These are phyloP conservation scores for Hippolais icterina DNA, from an alignment of 2,113 vertebrate genomes.

Conservation along the genomic window DNA sequence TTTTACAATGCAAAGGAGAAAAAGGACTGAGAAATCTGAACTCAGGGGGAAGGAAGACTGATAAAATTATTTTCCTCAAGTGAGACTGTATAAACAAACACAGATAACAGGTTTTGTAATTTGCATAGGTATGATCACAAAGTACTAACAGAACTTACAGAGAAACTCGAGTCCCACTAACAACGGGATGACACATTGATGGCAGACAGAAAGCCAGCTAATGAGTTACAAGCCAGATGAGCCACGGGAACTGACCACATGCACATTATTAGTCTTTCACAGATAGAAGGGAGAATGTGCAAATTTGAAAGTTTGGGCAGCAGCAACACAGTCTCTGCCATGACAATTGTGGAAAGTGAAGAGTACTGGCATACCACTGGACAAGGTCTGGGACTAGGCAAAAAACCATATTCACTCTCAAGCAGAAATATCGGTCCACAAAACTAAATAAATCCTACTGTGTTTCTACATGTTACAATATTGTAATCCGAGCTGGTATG, in stretches of 20 bases:
- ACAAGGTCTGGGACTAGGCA: accelerated
- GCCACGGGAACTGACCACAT: background rate
- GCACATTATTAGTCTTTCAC: background rate
- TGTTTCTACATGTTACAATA: background rate
- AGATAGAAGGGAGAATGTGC: background rate
- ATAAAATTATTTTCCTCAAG: background rate
- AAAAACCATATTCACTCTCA: background rate
- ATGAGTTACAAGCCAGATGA: slow-evolving; percentile 11
- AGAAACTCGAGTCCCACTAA: background rate
- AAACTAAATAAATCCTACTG: background rate
- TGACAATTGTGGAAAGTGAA: background rate
- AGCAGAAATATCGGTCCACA: background rate
- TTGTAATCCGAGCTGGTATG: background rate
- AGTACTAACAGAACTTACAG: background rate
- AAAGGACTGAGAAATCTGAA: background rate
- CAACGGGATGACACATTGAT: background rate
- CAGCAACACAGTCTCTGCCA: background rate
- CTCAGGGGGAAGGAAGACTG: background rate
- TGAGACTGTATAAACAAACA: background rate
- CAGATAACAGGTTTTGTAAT: background rate
- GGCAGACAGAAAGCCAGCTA: background rate
- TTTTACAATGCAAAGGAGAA: background rate
- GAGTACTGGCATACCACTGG: background rate
- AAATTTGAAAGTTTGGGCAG: background rate
- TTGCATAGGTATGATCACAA: background rate